Conservation (phyloP, 2,888 invertebrate genomes). For the Trissolcus japonicus region DNA sequence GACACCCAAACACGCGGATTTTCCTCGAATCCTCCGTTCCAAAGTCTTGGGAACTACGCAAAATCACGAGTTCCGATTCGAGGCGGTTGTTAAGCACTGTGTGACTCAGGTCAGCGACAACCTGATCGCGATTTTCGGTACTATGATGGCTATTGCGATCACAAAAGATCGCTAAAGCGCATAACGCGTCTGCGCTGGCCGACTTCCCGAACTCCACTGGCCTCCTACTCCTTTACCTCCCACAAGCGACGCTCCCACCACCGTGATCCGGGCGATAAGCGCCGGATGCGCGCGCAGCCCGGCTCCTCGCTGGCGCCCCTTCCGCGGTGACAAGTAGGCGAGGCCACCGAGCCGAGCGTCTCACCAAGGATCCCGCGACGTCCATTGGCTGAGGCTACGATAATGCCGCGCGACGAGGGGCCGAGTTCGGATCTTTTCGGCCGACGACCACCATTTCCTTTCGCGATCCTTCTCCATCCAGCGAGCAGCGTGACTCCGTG, state of each 20-base stretch:
- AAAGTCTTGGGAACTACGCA: no score
- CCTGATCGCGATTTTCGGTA: slow-evolving; percentile 24
- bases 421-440: slow-evolving; percentile 51
- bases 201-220: slow-evolving; percentile 76
- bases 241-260: slow-evolving; percentile 70
- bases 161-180: slow-evolving; percentile 59
- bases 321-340: slow-evolving; percentile 45
- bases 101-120: neutral
- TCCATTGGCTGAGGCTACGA: slow-evolving; percentile 50
- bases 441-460: slow-evolving; percentile 58
- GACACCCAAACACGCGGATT: no score
- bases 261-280: slow-evolving; percentile 68
- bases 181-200: slow-evolving; percentile 76
- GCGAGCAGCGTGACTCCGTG: slow-evolving; percentile 41
- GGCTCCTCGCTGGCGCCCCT: slow-evolving; percentile 68
- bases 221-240: slow-evolving; percentile 74
- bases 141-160: slow-evolving; percentile 40
- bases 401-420: slow-evolving; percentile 50
- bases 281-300: slow-evolving; percentile 74
- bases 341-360: slow-evolving; percentile 29
- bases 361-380: slow-evolving; percentile 12
- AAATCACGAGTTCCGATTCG: no score
- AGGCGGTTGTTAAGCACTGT: no score
- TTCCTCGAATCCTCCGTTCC: no score
- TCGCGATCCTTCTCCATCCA: slow-evolving; percentile 55